Percentiles rank a stretch among this genome's conserved stretches.
phyloP scores from a whole-genome alignment of 1,140 invertebrate genomes.

The Magallana angulata region DNA sequence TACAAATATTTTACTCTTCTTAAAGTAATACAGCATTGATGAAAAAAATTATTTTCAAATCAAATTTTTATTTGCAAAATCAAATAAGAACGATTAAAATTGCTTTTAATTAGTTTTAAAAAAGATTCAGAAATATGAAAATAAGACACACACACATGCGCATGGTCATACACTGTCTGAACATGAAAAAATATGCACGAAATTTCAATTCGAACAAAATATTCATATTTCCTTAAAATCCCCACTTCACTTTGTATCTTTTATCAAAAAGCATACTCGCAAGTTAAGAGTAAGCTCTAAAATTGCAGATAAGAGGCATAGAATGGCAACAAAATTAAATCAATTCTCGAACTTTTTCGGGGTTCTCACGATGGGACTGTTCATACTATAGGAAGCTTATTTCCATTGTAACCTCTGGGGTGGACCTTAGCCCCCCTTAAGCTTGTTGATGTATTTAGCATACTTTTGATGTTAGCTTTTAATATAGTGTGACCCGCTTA shows the following conservation, averaged over 20 bases:
- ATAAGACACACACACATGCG: too few relatives aligned
- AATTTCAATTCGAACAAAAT: too few relatives aligned
- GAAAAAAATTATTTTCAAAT: too few relatives aligned
- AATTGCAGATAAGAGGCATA: conserved; percentile 6
- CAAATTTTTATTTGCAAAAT: too few relatives aligned
- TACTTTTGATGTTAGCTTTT: conserved; percentile 15
- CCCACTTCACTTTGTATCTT: not conserved
- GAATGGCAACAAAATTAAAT: not conserved
- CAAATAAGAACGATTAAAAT: too few relatives aligned
- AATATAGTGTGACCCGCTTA: conserved; percentile 12
- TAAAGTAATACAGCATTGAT: too few relatives aligned
- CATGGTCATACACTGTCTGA: too few relatives aligned
- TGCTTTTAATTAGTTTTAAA: too few relatives aligned
- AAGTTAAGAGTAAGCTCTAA: not conserved
- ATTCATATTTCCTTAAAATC: not conserved
- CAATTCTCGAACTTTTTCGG: not conserved
- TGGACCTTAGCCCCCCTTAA: not conserved
- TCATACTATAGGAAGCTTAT: not conserved
- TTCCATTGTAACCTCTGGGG: conserved; percentile 3
- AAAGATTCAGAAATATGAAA: too few relatives aligned
- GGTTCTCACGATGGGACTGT: not conserved
- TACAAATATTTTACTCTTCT: too few relatives aligned
- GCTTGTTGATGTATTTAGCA: conserved; percentile 29
- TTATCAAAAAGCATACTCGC: not conserved
- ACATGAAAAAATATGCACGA: too few relatives aligned